Percentiles rank a stretch among this genome's conserved stretches.
Conservation (phyloP, 2,113 vertebrate genomes). For the Otus sunia region DNA sequence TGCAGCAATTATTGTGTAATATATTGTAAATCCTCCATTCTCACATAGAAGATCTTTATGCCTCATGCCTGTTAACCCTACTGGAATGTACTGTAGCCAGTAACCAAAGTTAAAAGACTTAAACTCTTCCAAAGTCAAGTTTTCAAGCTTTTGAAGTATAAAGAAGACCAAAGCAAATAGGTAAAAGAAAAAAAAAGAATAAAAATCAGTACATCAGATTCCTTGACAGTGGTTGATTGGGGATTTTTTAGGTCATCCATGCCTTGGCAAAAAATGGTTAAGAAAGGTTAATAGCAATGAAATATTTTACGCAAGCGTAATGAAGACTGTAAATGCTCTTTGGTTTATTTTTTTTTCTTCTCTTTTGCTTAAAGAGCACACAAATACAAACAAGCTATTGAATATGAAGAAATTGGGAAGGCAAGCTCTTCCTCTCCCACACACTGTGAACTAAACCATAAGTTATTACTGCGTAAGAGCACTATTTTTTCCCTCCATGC, state of each 20-base stretch:
- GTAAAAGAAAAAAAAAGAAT: background rate
- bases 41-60: background rate
- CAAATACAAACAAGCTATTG: conserved; percentile 21
- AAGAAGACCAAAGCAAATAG: background rate
- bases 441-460: conserved; percentile 27
- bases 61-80: background rate
- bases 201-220: background rate
- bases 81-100: background rate
- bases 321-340: background rate
- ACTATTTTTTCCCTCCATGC: background rate
- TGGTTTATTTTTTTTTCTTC: background rate
- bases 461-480: background rate
- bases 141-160: background rate
- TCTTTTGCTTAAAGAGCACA: background rate
- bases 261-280: background rate
- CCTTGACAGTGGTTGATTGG: background rate
- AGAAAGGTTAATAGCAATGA: background rate
- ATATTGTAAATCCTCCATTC: background rate
- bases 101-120: conserved; percentile 9
- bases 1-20: background rate
- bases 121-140: background rate
- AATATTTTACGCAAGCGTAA: background rate
- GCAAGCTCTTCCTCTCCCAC: conserved; percentile 33
- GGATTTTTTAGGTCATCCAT: background rate
- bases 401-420: conserved; percentile 5